phyloP scores from a whole-genome alignment of 1,140 invertebrate genomes.

The Tetranychus urticae region DNA sequence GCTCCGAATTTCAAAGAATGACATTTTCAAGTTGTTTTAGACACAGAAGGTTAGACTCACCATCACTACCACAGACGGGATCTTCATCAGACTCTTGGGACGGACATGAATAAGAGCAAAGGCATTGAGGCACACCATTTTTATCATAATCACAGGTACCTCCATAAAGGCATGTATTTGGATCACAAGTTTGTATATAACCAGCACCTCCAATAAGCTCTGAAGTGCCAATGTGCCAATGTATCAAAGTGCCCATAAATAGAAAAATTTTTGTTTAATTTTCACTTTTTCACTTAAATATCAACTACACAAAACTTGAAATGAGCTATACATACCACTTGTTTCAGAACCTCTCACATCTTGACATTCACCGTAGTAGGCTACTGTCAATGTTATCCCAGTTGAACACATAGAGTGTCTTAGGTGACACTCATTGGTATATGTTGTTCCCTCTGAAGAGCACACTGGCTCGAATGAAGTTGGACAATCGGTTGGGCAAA shows the following conservation, averaged over 20 bases:
- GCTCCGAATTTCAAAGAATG: background rate
- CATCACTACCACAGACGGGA: constrained; percentile 33
- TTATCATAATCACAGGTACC: constrained; percentile 12
- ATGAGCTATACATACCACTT: too few relatives aligned
- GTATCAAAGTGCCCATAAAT: too few relatives aligned
- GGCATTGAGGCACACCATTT: constrained; percentile 6
- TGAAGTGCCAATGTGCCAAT: background rate
- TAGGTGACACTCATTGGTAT: constrained; percentile 39
- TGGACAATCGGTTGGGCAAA: constrained; percentile 51
- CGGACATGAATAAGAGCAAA: constrained; percentile 11
- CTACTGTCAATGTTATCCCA: background rate
- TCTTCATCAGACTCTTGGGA: background rate
- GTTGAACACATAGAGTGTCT: constrained; percentile 37
- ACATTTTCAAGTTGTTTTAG: constrained; percentile 33
- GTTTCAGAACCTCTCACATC: too few relatives aligned
- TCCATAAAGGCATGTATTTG: constrained; percentile 11
- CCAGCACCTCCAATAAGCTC: background rate
- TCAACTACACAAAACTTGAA: too few relatives aligned
- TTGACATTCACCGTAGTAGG: too few relatives aligned
- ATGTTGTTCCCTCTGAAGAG: constrained; percentile 54
- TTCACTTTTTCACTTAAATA: too few relatives aligned
- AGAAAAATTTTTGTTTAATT: too few relatives aligned
- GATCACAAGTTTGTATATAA: constrained; percentile 8
- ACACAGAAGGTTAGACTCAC: constrained; percentile 24
- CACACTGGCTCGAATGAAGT: constrained; percentile 36